phyloP scores from a whole-genome alignment of 2,888 invertebrate species.

The Antitype chi region DNA sequence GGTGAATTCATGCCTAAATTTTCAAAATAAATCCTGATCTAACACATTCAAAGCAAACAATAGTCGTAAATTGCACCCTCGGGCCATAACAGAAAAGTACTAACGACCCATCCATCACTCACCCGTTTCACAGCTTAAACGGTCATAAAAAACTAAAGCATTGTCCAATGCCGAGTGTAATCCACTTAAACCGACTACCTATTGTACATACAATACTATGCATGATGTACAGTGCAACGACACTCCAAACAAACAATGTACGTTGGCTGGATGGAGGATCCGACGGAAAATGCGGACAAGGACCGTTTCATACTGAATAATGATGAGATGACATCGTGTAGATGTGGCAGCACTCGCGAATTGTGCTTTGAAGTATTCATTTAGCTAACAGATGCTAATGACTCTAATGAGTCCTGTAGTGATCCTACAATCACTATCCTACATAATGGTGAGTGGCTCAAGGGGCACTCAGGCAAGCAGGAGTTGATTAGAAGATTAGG shows the following conservation, averaged over 20 bases:
- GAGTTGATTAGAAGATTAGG: constrained; percentile 58
- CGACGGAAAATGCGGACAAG: constrained; percentile 68
- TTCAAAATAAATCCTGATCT: constrained; percentile 57
- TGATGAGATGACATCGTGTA: constrained; percentile 70
- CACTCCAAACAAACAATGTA: constrained; percentile 71
- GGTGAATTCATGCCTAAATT: constrained; percentile 28
- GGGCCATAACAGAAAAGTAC: constrained; percentile 75
- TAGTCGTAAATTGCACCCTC: constrained; percentile 76
- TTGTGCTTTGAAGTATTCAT: constrained; percentile 70
- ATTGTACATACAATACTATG: constrained; percentile 72
- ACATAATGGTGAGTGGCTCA: constrained; percentile 57
- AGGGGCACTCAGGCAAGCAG: constrained; percentile 32
- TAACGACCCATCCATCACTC: constrained; percentile 78
- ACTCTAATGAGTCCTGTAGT: constrained; percentile 58
- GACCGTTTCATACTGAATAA: constrained; percentile 71
- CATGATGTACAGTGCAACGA: constrained; percentile 74
- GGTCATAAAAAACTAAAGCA: constrained; percentile 82
- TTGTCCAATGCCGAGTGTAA: constrained; percentile 80
- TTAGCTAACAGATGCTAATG: constrained; percentile 67
- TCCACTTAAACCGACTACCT: constrained; percentile 78
- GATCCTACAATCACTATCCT: constrained; percentile 45
- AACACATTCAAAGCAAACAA: constrained; percentile 70
- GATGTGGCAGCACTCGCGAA: constrained; percentile 60
- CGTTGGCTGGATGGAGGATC: constrained; percentile 58
- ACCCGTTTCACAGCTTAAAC: constrained; percentile 74